These are phyloP conservation scores for Didymodactylos carnosus DNA, from an alignment of 2,888 invertebrate genomes.

Conservation along the genomic window DNA sequence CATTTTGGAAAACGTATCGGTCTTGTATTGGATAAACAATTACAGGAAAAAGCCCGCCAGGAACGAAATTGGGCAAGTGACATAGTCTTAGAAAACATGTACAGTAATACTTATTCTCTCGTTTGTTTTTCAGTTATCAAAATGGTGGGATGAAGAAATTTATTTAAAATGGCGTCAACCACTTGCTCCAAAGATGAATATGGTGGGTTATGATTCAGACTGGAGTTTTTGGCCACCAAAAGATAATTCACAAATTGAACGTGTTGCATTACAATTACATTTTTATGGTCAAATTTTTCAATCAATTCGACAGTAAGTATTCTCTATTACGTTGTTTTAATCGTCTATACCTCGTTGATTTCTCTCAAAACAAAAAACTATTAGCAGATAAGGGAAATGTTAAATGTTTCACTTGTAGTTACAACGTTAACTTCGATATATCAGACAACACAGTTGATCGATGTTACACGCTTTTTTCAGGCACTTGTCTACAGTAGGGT, in stretches of 20 bases:
- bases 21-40: slow-evolving; percentile 35
- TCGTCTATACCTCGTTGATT: too few relatives aligned
- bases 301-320: background rate
- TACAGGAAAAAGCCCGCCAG: slow-evolving; percentile 33
- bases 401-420: too few relatives aligned
- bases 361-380: too few relatives aligned
- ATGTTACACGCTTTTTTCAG: too few relatives aligned
- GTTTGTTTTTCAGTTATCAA: slow-evolving; percentile 30
- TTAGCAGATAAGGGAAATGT: too few relatives aligned
- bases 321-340: too few relatives aligned
- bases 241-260: slow-evolving; percentile 24
- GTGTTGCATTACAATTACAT: slow-evolving; percentile 22
- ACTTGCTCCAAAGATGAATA: slow-evolving; percentile 38
- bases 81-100: background rate
- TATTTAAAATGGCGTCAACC: slow-evolving; percentile 40
- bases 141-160: slow-evolving; percentile 43
- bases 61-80: slow-evolving; percentile 41
- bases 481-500: too few relatives aligned
- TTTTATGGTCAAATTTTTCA: background rate
- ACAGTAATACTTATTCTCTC: background rate
- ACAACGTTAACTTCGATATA: too few relatives aligned
- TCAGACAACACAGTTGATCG: too few relatives aligned
- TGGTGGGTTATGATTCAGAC: slow-evolving; percentile 32
- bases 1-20: slow-evolving; percentile 40
- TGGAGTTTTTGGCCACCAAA: slow-evolving; percentile 23